Base-by-base conservation (phyloP, 2,113 vertebrate genomes). In the Pomatorhinus ruficollis region DNA sequence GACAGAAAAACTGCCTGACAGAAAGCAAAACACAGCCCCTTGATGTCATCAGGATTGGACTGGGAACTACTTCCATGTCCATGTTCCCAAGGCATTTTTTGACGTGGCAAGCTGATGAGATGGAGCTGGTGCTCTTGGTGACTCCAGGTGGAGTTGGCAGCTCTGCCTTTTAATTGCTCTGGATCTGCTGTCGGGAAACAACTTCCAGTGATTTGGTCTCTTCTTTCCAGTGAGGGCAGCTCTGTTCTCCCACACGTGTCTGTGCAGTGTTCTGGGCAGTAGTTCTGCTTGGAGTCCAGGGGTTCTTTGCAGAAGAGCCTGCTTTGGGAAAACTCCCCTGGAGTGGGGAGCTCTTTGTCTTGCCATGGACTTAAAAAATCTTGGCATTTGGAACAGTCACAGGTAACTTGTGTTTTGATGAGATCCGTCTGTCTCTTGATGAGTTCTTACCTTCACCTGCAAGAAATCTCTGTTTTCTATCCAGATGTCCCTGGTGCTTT, bases 121-220 rank as follows among this genome's bases (percentile, higher is more conserved):
- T 40, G n/a, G 35, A 93, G n/a, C 15, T 70, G 44, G 21, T 61
- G 27, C n/a, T 89, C 63, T 49, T 59, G 31, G 45, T 74, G 69
- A 23, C 63, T 70, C 35, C 57, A 37, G 16, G 22, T 21, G 30
- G 23, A 72, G 33, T 45, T 74, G 64, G 39, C 45, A 89, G 35
- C 76, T 90, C 49, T 85, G 65, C 24, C 39, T 89, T 53, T 83
- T 66, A 28, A 35, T 63, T 3, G 0, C n/a, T 63, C 52, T 80
- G 56, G 54, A 86, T 86, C 86, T 87, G 15, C 76, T 92, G 17
- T 57, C 85, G 65, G 53, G 50, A 71, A n/a, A 11, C 50, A 93
- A 1, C 37, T 57, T 76, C 14, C 66, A 53, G 37, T 61, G 31
- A 30, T 37, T 56, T 84, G 37, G 8, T 40, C 31, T 82, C 40